Evolutionary conservation across 2,888 invertebrate species (phyloP).

Genomic region (Troides helena): DNA sequence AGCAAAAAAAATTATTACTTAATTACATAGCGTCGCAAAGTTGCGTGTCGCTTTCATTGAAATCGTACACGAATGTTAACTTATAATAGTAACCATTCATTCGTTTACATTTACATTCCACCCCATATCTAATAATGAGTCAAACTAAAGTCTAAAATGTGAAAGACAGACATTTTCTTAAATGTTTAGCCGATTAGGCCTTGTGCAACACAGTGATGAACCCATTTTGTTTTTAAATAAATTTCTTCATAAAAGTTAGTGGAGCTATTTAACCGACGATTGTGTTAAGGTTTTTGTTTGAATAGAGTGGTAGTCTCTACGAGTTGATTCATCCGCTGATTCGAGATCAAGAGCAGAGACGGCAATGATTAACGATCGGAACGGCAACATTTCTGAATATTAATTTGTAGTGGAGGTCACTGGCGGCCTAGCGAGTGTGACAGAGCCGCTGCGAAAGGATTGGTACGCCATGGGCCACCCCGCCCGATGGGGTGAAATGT

Average conservation of each 20-base stretch:
- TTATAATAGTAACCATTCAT: background rate
- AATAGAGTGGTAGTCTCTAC: background rate
- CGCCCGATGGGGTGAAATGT: slow-evolving; percentile 74
- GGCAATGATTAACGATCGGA: slow-evolving; percentile 75
- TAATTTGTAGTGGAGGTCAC: slow-evolving; percentile 79
- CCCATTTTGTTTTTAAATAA: background rate
- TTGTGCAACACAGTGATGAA: background rate
- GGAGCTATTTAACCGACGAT: background rate
- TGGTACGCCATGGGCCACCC: slow-evolving; percentile 71
- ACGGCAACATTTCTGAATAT: slow-evolving; percentile 78
- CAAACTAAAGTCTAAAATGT: background rate
- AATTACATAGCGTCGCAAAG: slow-evolving; percentile 43
- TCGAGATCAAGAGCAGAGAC: slow-evolving; percentile 59
- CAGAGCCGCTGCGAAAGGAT: slow-evolving; percentile 76
- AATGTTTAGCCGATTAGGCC: background rate
- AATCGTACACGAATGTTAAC: slow-evolving; percentile 17
- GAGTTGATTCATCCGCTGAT: slow-evolving; percentile 19
- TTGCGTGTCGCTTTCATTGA: slow-evolving; percentile 42
- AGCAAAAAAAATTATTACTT: slow-evolving; percentile 45
- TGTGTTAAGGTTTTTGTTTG: slow-evolving; percentile 26
- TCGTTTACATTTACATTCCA: background rate
- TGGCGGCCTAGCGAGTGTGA: slow-evolving; percentile 73
- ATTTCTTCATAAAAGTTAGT: background rate
- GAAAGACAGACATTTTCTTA: background rate
- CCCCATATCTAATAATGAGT: background rate